Evolutionary conservation across 1,140 invertebrate genomes (phyloP).

Genomic region (Manduca sexta): DNA sequence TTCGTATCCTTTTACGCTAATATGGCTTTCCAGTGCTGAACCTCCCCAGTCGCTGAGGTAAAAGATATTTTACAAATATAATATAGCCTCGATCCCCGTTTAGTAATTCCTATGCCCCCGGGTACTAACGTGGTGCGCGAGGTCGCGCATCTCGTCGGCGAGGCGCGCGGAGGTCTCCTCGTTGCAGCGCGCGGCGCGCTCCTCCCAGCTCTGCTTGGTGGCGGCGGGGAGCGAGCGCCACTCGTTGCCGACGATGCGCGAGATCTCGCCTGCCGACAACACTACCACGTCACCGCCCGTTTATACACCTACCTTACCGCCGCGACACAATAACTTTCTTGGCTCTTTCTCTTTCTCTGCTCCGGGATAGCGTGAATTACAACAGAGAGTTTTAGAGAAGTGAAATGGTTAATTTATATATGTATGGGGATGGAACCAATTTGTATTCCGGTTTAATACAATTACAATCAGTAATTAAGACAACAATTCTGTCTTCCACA

Average conservation of each 20-base stretch:
- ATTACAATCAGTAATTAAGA: too few relatives aligned
- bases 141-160: constrained; percentile 67
- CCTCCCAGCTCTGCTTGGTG: constrained; percentile 96
- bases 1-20: too few relatives aligned
- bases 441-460: too few relatives aligned
- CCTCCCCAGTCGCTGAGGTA: background rate
- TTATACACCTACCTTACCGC: constrained; percentile 4
- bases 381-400: background rate
- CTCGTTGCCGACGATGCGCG: constrained; percentile 96
- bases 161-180: constrained; percentile 81
- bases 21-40: too few relatives aligned
- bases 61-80: background rate
- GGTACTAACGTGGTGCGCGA: constrained; percentile 46
- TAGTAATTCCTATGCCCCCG: too few relatives aligned
- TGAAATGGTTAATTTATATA: too few relatives aligned
- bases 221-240: constrained; percentile 92
- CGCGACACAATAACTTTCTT: background rate
- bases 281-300: constrained; percentile 6
- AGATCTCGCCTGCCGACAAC: constrained; percentile 84
- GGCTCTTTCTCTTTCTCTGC: constrained; percentile 5
- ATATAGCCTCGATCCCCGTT: too few relatives aligned
- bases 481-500: too few relatives aligned
- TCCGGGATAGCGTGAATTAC: constrained; percentile 9
- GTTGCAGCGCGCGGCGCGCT: constrained; percentile 89
- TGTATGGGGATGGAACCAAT: too few relatives aligned